Base-by-base conservation (phyloP, 2,888 invertebrate genomes). In the Andricus curvator region DNA sequence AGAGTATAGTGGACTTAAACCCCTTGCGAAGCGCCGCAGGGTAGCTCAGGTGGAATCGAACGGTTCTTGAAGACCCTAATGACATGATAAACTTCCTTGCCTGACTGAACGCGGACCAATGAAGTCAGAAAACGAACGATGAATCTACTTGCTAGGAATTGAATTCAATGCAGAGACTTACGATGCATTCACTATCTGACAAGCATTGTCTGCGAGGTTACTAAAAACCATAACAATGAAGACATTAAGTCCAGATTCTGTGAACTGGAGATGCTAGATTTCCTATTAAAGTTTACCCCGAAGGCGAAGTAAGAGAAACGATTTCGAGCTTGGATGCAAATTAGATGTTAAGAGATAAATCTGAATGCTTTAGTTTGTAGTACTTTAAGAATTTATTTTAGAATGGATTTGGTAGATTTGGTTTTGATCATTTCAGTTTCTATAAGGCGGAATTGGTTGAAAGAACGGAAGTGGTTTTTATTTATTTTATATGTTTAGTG, bases 101-200 rank as follows among this genome's bases (percentile, higher is more conserved):
- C 33, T 74, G 74, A 56, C n/a, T 74, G 74, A 56, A 56, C 74
- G 37, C 56, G 29, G 2, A 74, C 56, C 74, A 74, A 74, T 74
- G 51, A 56, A 74, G 37, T 74, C 51, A 37, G 74, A 37, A 74
- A 51, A 29, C 4, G n/a, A n/a, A 74, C 33, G 56, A 74, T 68
- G 22, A 44, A 68, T 74, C n/a, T 56, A 20, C 56, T 33, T n/a
- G 33, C 56, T 37, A 33, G 22, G 74, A 51, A 74, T 74, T 29
- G 74, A 74, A 74, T 74, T 74, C 56, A 74, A 74, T 74, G n/a
- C 74, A 74, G n/a, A 51, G 74, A 74, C 74, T 74, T 74, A 74
- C 51, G 56, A 56, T 56, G 33, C 56, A 60, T 74, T 74, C 33
- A 70, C 51, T 70, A 51, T 70, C 70, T 70, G 70, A 70, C 70